phyloP scores from a whole-genome alignment of 2,888 invertebrate species.

The Pristionchus arcanus region DNA sequence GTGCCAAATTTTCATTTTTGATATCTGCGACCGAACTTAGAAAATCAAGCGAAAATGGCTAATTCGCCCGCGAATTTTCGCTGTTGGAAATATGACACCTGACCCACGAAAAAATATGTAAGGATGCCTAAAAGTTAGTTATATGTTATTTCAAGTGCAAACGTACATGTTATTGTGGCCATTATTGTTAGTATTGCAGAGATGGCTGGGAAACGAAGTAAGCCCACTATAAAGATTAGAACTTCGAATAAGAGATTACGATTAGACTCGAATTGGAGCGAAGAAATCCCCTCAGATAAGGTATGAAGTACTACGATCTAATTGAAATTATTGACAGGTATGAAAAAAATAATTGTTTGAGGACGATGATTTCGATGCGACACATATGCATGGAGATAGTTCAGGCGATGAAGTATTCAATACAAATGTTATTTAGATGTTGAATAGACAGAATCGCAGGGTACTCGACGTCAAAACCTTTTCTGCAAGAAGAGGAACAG shows the following conservation, averaged over 20 bases:
- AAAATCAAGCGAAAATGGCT: no score
- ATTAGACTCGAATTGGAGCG: constrained; percentile 23
- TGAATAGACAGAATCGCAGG: neutral
- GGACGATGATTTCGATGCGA: constrained; percentile 30
- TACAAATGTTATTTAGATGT: no score
- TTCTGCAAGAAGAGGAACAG: constrained; percentile 6
- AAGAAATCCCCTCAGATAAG: constrained; percentile 2
- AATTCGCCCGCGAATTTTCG: no score
- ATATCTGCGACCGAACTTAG: no score
- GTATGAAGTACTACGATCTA: neutral
- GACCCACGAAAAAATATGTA: no score
- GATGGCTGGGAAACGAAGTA: constrained; percentile 2
- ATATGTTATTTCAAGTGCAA: no score
- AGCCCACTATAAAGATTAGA: neutral
- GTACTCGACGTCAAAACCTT: neutral
- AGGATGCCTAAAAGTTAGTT: no score
- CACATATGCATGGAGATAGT: neutral
- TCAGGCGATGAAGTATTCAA: neutral
- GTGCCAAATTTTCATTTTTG: no score
- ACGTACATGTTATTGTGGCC: no score
- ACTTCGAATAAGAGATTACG: neutral
- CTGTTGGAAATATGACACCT: no score
- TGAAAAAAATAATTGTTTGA: neutral
- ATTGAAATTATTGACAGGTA: neutral
- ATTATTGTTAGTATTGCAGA: no score